Evolutionary conservation across 2,888 invertebrate species (phyloP).

Genomic region (Archaeoteleia sp.): DNA sequence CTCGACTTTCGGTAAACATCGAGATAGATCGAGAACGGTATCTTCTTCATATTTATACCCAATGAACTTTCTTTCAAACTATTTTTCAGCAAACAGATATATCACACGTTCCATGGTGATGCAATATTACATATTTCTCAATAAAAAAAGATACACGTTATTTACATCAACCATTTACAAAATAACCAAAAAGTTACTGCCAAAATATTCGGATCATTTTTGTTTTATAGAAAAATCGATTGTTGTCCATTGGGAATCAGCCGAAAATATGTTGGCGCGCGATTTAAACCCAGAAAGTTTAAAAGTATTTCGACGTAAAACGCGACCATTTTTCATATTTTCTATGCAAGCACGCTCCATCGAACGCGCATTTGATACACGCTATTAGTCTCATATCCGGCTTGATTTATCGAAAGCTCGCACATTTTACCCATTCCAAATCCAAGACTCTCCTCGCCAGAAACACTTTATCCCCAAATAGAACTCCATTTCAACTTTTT

Average conservation of each 20-base stretch:
- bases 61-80: too few relatives aligned
- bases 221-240: too few relatives aligned
- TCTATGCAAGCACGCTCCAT: constrained; percentile 65
- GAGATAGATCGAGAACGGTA: constrained; percentile 8
- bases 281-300: constrained; percentile 63
- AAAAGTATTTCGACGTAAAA: constrained; percentile 73
- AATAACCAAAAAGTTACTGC: too few relatives aligned
- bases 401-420: constrained; percentile 48
- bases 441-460: too few relatives aligned
- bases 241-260: not conserved
- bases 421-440: constrained; percentile 26
- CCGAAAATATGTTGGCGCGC: constrained; percentile 61
- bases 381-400: constrained; percentile 46
- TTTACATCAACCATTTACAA: too few relatives aligned
- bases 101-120: too few relatives aligned
- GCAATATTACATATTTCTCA: too few relatives aligned
- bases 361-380: constrained; percentile 61
- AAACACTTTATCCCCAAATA: too few relatives aligned
- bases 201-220: too few relatives aligned
- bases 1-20: constrained; percentile 24
- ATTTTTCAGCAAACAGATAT: too few relatives aligned
- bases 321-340: constrained; percentile 69
- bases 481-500: too few relatives aligned
- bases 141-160: too few relatives aligned
- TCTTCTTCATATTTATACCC: not conserved